These are phyloP conservation scores for Cranoglanis bouderius DNA, from an alignment of 2,113 vertebrate species.

Conservation along the genomic window DNA sequence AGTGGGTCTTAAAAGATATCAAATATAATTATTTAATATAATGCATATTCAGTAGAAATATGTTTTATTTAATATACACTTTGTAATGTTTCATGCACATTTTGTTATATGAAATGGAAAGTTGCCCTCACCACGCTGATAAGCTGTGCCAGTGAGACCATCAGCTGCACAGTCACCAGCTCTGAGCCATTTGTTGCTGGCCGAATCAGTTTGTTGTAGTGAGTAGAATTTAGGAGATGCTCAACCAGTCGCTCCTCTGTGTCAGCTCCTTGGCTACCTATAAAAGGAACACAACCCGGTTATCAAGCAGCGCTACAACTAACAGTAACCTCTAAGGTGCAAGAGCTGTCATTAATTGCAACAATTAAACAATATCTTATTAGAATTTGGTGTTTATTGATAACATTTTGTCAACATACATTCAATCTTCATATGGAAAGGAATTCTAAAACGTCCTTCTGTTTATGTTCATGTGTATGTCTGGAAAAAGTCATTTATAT, in stretches of 20 bases:
- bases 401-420: not conserved
- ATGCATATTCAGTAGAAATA: not conserved
- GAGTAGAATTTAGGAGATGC: slow-evolving; percentile 86
- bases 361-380: not conserved
- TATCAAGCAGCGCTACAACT: not conserved
- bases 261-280: slow-evolving; percentile 82
- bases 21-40: not conserved
- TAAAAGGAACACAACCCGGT: slow-evolving; percentile 13
- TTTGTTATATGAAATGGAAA: not conserved
- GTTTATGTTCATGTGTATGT: too few relatives aligned
- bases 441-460: too few relatives aligned
- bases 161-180: slow-evolving; percentile 91
- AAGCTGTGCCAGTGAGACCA: slow-evolving; percentile 93
- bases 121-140: slow-evolving; percentile 91
- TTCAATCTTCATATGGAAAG: too few relatives aligned
- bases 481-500: too few relatives aligned
- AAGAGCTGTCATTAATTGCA: not conserved
- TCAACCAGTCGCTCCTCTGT: slow-evolving; percentile 93
- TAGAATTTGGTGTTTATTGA: not conserved
- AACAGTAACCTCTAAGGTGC: not conserved
- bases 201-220: slow-evolving; percentile 96
- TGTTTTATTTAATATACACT: not conserved
- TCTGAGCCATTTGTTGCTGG: slow-evolving; percentile 92
- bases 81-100: not conserved
- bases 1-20: not conserved